Percentiles rank a stretch among this genome's conserved stretches.
Conservation (phyloP, 2,113 vertebrate species). For the Brachirus orientalis region DNA sequence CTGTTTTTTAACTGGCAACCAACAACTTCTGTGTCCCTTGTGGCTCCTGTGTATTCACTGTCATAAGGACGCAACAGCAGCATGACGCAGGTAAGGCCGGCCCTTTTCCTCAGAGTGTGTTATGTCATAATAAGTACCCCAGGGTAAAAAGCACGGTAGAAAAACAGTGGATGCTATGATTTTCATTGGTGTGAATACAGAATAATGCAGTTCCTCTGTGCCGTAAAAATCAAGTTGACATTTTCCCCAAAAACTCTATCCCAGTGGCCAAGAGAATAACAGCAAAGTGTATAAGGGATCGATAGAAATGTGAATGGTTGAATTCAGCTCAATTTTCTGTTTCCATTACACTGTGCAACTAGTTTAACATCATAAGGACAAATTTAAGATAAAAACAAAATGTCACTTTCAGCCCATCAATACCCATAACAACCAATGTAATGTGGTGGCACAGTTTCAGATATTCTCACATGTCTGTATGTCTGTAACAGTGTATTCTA, state of each 20-base stretch:
- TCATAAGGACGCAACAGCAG: too few relatives aligned
- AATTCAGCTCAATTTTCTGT: too few relatives aligned
- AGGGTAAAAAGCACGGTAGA: background rate
- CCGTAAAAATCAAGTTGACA: background rate
- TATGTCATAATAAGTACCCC: background rate
- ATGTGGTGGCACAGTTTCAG: background rate
- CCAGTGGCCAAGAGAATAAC: background rate
- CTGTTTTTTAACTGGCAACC: too few relatives aligned
- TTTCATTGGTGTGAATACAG: background rate
- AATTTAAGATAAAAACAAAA: background rate
- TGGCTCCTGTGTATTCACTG: too few relatives aligned
- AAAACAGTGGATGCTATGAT: background rate
- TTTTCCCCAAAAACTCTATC: background rate
- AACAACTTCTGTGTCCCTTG: too few relatives aligned
- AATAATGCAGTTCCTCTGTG: background rate
- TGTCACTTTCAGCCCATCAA: background rate
- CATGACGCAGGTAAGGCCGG: background rate
- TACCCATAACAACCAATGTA: background rate
- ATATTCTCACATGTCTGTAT: background rate
- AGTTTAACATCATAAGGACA: too few relatives aligned
- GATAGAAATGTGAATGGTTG: too few relatives aligned
- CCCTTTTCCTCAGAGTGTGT: background rate
- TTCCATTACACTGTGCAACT: background rate
- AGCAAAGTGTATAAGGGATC: background rate
- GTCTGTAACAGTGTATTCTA: too few relatives aligned